These are phyloP conservation scores for Pachypeltis micranthus DNA, from an alignment of 1,140 invertebrate genomes.

Conservation along the genomic window DNA sequence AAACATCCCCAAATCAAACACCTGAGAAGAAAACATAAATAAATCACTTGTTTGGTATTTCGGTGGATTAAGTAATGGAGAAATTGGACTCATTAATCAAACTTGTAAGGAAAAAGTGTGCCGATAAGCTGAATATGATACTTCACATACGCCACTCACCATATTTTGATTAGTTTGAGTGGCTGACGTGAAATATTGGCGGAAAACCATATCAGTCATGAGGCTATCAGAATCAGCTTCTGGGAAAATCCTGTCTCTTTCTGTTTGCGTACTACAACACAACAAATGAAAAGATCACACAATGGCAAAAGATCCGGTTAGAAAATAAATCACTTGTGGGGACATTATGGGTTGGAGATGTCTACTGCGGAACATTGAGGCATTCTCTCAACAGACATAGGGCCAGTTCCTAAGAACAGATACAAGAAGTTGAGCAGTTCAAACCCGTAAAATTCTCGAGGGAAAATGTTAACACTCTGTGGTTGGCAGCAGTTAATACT, in stretches of 20 bases:
- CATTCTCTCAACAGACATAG: too few relatives aligned
- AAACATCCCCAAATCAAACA: background rate
- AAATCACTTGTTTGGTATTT: too few relatives aligned
- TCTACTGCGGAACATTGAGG: too few relatives aligned
- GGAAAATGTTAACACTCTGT: too few relatives aligned
- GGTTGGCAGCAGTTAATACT: too few relatives aligned
- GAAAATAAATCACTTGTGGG: background rate
- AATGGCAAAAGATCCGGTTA: background rate
- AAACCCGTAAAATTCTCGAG: background rate
- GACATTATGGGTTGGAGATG: background rate
- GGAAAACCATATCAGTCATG: background rate
- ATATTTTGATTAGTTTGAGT: background rate
- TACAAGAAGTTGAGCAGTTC: background rate
- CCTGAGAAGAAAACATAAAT: too few relatives aligned
- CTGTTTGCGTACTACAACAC: slow-evolving; percentile 14
- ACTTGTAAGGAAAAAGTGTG: background rate
- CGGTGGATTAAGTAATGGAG: slow-evolving; percentile 12
- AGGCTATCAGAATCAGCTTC: background rate
- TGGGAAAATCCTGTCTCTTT: background rate
- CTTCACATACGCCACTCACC: too few relatives aligned
- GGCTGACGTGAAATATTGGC: background rate
- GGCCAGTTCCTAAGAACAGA: background rate
- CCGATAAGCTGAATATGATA: too few relatives aligned
- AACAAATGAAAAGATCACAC: background rate
- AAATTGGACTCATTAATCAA: background rate